phyloP scores from a whole-genome alignment of 1,140 invertebrate species.

The Lithobius niger region DNA sequence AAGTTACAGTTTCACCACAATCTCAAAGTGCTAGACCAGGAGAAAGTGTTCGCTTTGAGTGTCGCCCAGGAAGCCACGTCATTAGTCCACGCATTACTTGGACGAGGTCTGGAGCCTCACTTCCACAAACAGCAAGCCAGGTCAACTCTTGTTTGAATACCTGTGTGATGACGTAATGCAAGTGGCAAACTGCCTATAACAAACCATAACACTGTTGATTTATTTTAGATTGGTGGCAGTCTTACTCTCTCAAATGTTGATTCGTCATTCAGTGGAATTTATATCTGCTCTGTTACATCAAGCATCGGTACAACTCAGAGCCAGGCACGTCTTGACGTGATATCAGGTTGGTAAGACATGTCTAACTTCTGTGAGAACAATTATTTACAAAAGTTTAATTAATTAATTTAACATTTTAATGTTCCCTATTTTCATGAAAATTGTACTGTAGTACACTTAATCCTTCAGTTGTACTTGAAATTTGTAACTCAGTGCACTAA shows the following conservation, averaged over 20 bases:
- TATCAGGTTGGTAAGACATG: constrained; percentile 22
- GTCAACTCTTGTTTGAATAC: too few species aligned
- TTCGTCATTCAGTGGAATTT: constrained; percentile 56
- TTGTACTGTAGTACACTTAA: too few species aligned
- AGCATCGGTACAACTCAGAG: constrained; percentile 28
- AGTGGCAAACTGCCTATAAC: too few species aligned
- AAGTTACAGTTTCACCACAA: constrained; percentile 22
- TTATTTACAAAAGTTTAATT: too few species aligned
- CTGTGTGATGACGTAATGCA: too few species aligned
- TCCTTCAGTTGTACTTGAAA: too few species aligned
- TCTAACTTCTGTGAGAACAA: too few species aligned
- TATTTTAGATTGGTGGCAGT: constrained; percentile 47
- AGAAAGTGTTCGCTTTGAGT: constrained; percentile 26
- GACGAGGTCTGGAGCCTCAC: constrained; percentile 23
- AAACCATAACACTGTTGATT: too few species aligned
- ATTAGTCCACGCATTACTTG: constrained; percentile 23
- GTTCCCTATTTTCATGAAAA: too few species aligned
- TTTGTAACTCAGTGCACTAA: too few species aligned
- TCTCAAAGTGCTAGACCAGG: constrained; percentile 21
- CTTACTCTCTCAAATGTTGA: constrained; percentile 53
- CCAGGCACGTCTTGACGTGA: constrained; percentile 33
- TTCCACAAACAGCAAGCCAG: constrained; percentile 41
- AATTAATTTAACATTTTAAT: too few species aligned
- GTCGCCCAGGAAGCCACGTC: constrained; percentile 25
- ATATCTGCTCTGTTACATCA: constrained; percentile 56